Evolutionary conservation across 2,797 vertebrate genomes (phyloP).

Genomic region (Podarcis siculus): DNA sequence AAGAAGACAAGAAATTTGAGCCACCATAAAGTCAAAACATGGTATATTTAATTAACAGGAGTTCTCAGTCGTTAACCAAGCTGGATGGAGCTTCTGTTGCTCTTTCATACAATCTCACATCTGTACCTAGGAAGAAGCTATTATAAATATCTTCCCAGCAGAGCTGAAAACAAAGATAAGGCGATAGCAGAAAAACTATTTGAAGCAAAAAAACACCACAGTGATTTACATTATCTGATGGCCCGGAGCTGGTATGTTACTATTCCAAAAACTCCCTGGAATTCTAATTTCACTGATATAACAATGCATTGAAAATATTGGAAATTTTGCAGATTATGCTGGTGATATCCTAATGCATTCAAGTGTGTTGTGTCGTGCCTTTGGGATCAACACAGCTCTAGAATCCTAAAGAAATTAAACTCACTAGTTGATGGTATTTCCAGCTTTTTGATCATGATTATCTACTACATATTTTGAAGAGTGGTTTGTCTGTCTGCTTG

Average conservation of each 20-base stretch:
- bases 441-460: no score
- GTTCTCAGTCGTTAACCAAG: neutral
- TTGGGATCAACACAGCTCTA: neutral
- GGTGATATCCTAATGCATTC: neutral
- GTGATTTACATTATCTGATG: neutral
- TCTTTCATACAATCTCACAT: neutral
- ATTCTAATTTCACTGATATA: conserved; percentile 6
- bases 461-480: no score
- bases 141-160: conserved; percentile 19
- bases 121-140: conserved; percentile 2
- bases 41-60: conserved; percentile 3
- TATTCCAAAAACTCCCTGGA: conserved; percentile 29
- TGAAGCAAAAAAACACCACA: conserved; percentile 15
- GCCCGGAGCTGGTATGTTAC: neutral
- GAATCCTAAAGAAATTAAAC: neutral
- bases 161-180: conserved; percentile 37
- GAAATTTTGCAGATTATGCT: neutral
- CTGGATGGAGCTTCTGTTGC: neutral
- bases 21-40: conserved; percentile 32
- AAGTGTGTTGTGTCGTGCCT: neutral
- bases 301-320: neutral
- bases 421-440: neutral
- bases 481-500: no score
- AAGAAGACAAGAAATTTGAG: neutral
- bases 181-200: neutral